Conservation (phyloP, 2,113 vertebrate species). For the Scomber colias region DNA sequence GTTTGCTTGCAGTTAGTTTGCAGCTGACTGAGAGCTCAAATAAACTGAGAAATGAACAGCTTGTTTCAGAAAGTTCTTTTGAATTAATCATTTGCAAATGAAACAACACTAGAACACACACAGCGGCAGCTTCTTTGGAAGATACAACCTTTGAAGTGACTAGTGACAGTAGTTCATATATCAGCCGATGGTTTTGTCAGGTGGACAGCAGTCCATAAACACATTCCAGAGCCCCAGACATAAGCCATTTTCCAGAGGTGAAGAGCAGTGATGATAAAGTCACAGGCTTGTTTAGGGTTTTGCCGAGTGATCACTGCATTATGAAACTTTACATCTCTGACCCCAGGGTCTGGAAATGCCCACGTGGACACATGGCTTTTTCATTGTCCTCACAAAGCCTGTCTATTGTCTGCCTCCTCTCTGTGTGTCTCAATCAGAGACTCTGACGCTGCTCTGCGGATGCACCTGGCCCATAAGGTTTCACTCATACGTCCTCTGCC, state of each 20-base stretch:
- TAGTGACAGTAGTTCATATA: conserved; percentile 77
- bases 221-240: conserved; percentile 75
- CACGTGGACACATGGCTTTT: conserved; percentile 71
- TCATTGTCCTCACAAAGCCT: conserved; percentile 74
- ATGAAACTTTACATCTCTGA: conserved; percentile 78
- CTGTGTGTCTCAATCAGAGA: conserved; percentile 65
- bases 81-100: no score
- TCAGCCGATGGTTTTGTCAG: conserved; percentile 76
- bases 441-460: conserved; percentile 66
- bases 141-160: conserved; percentile 73
- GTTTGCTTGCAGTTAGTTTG: no score
- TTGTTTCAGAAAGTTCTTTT: no score
- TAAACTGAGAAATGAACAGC: no score
- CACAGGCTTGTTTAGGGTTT: conserved; percentile 71
- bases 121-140: conserved; percentile 59
- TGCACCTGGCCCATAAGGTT: conserved; percentile 80
- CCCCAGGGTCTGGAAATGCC: conserved; percentile 71
- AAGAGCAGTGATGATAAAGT: conserved; percentile 61
- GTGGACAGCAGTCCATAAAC: conserved; percentile 74
- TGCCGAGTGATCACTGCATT: conserved; percentile 66
- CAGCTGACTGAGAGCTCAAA: no score
- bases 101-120: conserved; percentile 61
- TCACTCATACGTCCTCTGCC: conserved; percentile 65
- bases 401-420: conserved; percentile 67
- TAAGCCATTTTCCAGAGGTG: conserved; percentile 70